A percentile compares a stretch with the other conserved stretches of the same genome.
Evolutionary conservation across 1,140 invertebrate species (phyloP).

Genomic region (Portunus trituberculatus): DNA sequence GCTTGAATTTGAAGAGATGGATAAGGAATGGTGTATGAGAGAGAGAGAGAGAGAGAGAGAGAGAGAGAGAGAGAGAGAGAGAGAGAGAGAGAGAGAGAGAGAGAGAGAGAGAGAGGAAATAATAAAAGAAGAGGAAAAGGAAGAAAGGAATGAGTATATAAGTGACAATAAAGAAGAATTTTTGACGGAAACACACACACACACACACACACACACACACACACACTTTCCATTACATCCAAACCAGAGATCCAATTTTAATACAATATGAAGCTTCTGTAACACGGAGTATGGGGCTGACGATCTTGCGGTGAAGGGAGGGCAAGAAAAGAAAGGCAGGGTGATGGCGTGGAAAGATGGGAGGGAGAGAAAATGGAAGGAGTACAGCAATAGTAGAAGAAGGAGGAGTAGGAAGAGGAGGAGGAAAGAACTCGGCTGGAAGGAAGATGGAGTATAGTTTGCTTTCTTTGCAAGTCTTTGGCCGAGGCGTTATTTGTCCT

Average conservation of each 20-base stretch:
- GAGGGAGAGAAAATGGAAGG: background rate
- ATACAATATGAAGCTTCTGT: no score
- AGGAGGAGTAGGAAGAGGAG: background rate
- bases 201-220: no score
- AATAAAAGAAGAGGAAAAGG: no score
- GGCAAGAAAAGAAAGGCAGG: background rate
- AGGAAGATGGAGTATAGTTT: background rate
- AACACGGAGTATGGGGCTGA: no score
- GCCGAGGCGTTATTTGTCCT: constrained; percentile 42
- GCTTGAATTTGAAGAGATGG: no score
- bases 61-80: background rate
- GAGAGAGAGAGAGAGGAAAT: background rate
- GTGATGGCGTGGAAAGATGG: background rate
- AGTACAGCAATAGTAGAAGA: no score
- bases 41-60: background rate
- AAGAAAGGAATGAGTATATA: no score
- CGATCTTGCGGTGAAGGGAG: background rate
- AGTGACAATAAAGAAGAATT: no score
- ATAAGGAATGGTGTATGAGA: no score
- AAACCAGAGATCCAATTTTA: no score
- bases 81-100: background rate
- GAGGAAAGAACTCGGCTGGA: background rate
- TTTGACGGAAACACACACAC: no score
- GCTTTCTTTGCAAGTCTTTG: constrained; percentile 1
- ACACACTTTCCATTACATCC: no score